Base-by-base conservation (phyloP, 2,888 invertebrate species). In the Boloria euphrosyne region DNA sequence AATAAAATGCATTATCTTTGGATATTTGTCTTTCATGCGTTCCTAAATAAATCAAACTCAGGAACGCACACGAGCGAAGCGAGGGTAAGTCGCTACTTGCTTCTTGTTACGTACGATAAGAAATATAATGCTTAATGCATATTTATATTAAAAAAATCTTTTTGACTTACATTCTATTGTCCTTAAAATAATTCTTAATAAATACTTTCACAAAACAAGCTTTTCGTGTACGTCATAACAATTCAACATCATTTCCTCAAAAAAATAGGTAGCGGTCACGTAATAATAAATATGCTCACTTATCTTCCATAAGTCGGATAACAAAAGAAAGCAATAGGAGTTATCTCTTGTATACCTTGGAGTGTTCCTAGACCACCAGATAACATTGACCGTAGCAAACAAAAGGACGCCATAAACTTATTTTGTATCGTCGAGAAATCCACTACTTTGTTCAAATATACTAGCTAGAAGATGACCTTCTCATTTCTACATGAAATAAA, bases 351-450 rank as follows among this genome's bases (percentile, higher is more conserved):
- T 80, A 83, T 83, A 84, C 83, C 85, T 82, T 79, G 69, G 72
- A 73, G 83, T 83, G 84, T 78, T 72, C 77, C 80, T 80, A 80
- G 80, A 80, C 78, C 75, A 75, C 74, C 75, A 83, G 86, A 87
- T 87, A 88, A 85, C 83, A 84, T 83, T 84, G 87, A 83, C 85
- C 82, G 81, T 82, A 78, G 78, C 85, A 84, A 82, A 89, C 88
- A 89, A 88, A 85, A 82, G 83, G 77, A 72, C 66, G 77, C 74
- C 80, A 86, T 87, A 88, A 89, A 89, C 87, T 89, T 88, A 87
- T 89, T 88, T 88, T 86, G 87, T 89, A 86, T 86, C 81, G 78
- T 80, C 76, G 76, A 74, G 77, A 78, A 84, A 83, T 85, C 82
- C 78, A 77, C 78, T 82, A 87, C 83, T 65, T 71, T 71, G 68